Base-by-base conservation (phyloP, 2,797 vertebrate genomes). In the Oryzias sinensis region DNA sequence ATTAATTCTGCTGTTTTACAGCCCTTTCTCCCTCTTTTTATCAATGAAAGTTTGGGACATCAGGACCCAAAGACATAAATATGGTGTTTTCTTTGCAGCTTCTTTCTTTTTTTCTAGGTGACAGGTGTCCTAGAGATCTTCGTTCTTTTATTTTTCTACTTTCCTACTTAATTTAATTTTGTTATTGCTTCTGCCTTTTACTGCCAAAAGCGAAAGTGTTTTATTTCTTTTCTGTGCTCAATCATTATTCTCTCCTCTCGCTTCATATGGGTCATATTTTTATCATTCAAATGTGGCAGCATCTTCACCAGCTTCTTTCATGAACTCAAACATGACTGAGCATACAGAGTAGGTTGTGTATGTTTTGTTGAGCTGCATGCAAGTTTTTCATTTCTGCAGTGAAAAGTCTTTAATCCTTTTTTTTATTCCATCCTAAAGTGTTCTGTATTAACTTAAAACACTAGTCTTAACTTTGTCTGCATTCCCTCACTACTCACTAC, bases 51-150 rank as follows among this genome's bases (percentile, higher is more conserved):
- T 42, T 58, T 45, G 54, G 59, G 59, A 68, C 45, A 25, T 45
- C 60, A 46, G 53, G 45, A 63, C n/a, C 48, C 45, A 24, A 48
- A 57, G 42, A 43, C 42, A 43, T 25, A 47, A 45, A 33, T 27
- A 37, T 59, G 6, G 5, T 42, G 1, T 44, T 50, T 69, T 57
- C 50, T 80, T 33, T 47, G 25, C 29, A 20, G 13, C 6, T 44
- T 59, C 46, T 74, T 59, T 71, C 59, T 81, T 70, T 58, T 22
- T 72, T 45, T 75, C 80, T 78, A 90, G 86, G 86, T 62, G 46
- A 53, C 47, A 33, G 17, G 42, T 24, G 25, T 66, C 49, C 48
- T 55, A 59, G 57, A 78, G 59, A 63, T 46, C 33, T 33, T 13
- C 14, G 11, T 24, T 13, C 43, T 18, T 15, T 27, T 25, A 42